Base-by-base conservation (phyloP, 2,113 vertebrate species). In the Tringa solitaria region DNA sequence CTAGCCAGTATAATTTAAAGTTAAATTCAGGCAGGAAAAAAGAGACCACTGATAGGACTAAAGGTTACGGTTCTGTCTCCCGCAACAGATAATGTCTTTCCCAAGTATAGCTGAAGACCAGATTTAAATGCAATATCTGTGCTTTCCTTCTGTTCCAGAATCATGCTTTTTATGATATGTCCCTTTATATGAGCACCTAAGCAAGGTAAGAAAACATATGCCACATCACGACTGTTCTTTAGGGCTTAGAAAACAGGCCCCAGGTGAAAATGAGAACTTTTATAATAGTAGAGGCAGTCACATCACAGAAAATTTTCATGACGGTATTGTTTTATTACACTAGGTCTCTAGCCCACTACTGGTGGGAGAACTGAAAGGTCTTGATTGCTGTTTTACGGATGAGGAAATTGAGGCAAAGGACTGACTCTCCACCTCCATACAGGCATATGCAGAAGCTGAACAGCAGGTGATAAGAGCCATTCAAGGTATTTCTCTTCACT, bases 181-280 rank as follows among this genome's bases (percentile, higher is more conserved):
- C 43, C 26, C 43, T 74, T 16, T 22, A 39, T 46, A 32, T 22
- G 17, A 90, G 4, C 18, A n/a, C 15, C 33, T 61, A 50, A 86
- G 16, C 20, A 74, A 91, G 46, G 30, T 70, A 75, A 68, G 39
- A 65, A 86, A 90, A 53, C 11, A 24, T 24, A 51, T 41, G 8
- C 28, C 76, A 32, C 19, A 35, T 23, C 30, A 50, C 0, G 0
- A 33, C n/a, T 5, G 0, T 23, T 81, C 48, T 39, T 81, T 45
- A 22, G 35, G 86, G 17, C 30, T 93, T 60, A 70, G 27, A 37
- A 90, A 94, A 59, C 46, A 92, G 63, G 70, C 5, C 1, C 8
- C 10, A 22, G 39, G 14, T 75, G 54, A 84, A 91, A 88, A 90
- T 20, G 14, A 57, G 26, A 65, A 24, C 4, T 78, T 78, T 63